A percentile compares a stretch with the other conserved stretches of the same genome.
phyloP scores from a whole-genome alignment of 1,140 invertebrate species.

The Dermatophagoides farinae region DNA sequence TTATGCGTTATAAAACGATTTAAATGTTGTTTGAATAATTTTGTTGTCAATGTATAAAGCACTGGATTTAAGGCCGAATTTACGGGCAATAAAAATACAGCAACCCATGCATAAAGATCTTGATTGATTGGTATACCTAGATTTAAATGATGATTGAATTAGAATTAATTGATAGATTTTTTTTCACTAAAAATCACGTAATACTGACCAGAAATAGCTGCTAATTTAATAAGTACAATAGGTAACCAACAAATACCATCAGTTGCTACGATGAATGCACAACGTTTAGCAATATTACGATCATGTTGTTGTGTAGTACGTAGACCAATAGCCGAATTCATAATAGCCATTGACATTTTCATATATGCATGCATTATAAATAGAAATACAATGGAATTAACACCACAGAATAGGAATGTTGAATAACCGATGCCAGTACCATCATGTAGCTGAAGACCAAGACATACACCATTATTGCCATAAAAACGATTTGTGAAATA shows the following conservation, averaged over 20 bases:
- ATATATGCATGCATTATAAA: conserved; percentile 40
- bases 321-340: conserved; percentile 36
- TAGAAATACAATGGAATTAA: conserved; percentile 27
- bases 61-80: conserved; percentile 57
- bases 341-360: conserved; percentile 31
- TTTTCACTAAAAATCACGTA: neutral
- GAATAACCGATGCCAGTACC: conserved; percentile 27
- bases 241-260: conserved; percentile 27
- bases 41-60: conserved; percentile 47
- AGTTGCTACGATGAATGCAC: conserved; percentile 42
- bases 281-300: conserved; percentile 42
- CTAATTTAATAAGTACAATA: conserved; percentile 23
- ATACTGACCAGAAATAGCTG: conserved; percentile 12
- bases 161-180: neutral
- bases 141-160: neutral
- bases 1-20: conserved; percentile 7
- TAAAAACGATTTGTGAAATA: conserved; percentile 21
- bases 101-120: conserved; percentile 46
- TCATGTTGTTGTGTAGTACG: conserved; percentile 36
- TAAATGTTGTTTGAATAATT: conserved; percentile 15
- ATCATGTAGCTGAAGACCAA: conserved; percentile 26
- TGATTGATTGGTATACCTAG: conserved; percentile 13
- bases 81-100: conserved; percentile 51
- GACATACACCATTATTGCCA: conserved; percentile 26
- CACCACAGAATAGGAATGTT: conserved; percentile 25